Base-by-base conservation (phyloP, 2,113 vertebrate genomes). In the Loxodonta africana region DNA sequence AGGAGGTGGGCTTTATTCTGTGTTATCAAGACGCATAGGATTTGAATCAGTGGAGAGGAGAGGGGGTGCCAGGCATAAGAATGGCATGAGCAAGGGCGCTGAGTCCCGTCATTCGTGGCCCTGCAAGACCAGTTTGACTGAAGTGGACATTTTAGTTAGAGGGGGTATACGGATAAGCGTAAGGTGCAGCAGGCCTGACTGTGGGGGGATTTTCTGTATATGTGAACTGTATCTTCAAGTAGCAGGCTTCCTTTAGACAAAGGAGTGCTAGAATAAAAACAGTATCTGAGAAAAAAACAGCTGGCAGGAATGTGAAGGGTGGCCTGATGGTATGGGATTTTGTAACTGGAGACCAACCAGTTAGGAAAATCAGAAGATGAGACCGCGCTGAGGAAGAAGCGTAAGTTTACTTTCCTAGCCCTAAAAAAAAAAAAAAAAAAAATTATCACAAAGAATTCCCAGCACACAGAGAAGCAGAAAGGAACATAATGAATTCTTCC, bases 1-100 rank as follows among this genome's bases (percentile, higher is more conserved):
- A 89, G 63, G 63, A 88, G n/a, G 26, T 30, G 25, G 46, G 33
- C 44, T 95, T 83, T 82, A n/a, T 26, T 84, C 17, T 89, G 44
- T 60, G 48, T 87, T 41, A 83, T 71, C 94, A 76, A 90, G 37
- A 62, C 62, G 18, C 69, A 20, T 46, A 23, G 25, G 74, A 18
- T 41, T 78, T 90, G 88, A 60, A 21, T 62, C 21, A 8, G 4
- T 26, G 41, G 41, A 91, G 9, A 65, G 84, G 71, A 46, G 12
- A 71, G 77, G n/a, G 65, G 14, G n/a, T 5, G 88, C 41, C 9
- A 73, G 10, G 41, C 37, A 57, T 53, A 23, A 95, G n/a, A 51
- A 6, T 28, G 20, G 2, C 20, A 9, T 48, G 2, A 69, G 25
- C 18, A 26, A 60, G 8, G 18, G 28, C 23, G 3, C 28, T 10